Percentiles rank a stretch among this genome's conserved stretches.
phyloP scores from a whole-genome alignment of 2,113 vertebrate genomes.

The Laticauda colubrina region DNA sequence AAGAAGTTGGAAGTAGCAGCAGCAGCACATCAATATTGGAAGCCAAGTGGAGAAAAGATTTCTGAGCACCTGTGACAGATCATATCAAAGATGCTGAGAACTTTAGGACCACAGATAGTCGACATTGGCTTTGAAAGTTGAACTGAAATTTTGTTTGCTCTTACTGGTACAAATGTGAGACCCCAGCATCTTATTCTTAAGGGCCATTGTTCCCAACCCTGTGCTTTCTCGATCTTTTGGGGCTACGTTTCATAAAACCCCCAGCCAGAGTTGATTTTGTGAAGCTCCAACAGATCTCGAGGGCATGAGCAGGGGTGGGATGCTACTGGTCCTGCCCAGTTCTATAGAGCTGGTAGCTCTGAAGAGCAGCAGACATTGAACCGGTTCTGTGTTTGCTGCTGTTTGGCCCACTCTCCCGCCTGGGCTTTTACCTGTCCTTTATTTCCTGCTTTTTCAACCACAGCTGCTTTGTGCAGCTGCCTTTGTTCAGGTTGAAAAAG shows the following conservation, averaged over 20 bases:
- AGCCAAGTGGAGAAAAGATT: background rate
- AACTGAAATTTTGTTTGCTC: background rate
- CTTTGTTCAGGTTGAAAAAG: too few relatives aligned
- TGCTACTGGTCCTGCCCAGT: too few relatives aligned
- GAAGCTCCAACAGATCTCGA: background rate
- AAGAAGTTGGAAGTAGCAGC: background rate
- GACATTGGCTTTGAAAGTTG: background rate
- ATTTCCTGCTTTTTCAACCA: too few relatives aligned
- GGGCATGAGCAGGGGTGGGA: too few relatives aligned
- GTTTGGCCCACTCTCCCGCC: too few relatives aligned
- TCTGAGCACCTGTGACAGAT: background rate
- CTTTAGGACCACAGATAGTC: background rate
- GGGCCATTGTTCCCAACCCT: background rate
- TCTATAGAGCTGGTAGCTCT: too few relatives aligned
- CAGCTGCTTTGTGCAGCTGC: too few relatives aligned
- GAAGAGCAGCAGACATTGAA: too few relatives aligned
- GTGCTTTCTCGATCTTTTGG: background rate
- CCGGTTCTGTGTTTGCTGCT: too few relatives aligned
- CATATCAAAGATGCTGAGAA: background rate
- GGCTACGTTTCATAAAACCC: background rate
- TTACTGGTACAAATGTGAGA: background rate
- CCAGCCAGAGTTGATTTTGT: background rate
- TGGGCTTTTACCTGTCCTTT: too few relatives aligned
- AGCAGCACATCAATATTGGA: background rate
- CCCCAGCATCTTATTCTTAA: background rate